A percentile compares a stretch with the other conserved stretches of the same genome.
Conservation (phyloP, 2,888 invertebrate genomes). For the Hermaeophaga mercurialis region DNA sequence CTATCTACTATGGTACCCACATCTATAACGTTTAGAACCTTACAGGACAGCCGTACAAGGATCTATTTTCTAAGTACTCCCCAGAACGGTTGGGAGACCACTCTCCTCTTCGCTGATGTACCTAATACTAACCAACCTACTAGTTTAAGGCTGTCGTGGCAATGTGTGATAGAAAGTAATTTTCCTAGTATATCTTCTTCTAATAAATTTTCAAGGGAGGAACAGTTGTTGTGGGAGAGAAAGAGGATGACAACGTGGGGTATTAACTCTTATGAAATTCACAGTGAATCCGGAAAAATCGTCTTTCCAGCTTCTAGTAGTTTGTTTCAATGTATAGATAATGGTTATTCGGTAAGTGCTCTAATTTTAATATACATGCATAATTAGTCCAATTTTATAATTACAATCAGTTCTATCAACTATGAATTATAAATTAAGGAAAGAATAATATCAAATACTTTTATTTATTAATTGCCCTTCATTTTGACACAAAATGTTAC, state of each 20-base stretch:
- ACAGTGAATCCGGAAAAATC: constrained; percentile 79
- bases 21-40: constrained; percentile 78
- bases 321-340: constrained; percentile 83
- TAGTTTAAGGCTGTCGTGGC: constrained; percentile 70
- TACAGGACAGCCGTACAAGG: constrained; percentile 79
- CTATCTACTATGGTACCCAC: constrained; percentile 83
- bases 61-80: constrained; percentile 91
- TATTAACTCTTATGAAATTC: constrained; percentile 91
- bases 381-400: too few species aligned
- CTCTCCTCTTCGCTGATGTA: constrained; percentile 85
- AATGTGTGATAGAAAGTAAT: constrained; percentile 80
- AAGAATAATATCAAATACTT: too few species aligned
- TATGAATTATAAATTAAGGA: too few species aligned
- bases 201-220: constrained; percentile 77
- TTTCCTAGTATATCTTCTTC: constrained; percentile 66
- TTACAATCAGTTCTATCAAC: too few species aligned
- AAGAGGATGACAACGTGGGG: constrained; percentile 92
- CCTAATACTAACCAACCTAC: constrained; percentile 65
- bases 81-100: constrained; percentile 88
- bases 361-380: too few species aligned
- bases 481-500: too few species aligned
- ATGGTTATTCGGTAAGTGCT: constrained; percentile 69
- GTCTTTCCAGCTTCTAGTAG: constrained; percentile 91
- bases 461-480: too few species aligned
- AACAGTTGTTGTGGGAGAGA: constrained; percentile 88